Evolutionary conservation across 1,140 invertebrate genomes (phyloP), one percentile per base, ranked within the genome.

Genomic region (Atopsyche davidsoni): DNA sequence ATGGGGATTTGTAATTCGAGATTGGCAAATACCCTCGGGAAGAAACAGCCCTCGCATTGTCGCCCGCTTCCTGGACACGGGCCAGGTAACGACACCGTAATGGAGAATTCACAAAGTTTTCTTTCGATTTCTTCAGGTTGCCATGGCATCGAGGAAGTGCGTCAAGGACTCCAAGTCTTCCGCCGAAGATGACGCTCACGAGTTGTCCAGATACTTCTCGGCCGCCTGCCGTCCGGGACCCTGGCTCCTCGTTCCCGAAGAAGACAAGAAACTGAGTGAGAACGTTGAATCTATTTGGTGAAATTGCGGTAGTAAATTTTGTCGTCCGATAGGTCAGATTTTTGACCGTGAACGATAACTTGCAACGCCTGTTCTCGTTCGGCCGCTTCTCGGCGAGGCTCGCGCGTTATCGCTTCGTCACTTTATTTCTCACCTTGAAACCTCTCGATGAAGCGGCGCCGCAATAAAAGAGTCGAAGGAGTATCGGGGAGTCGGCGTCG

Each of bases 161-260:
- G 64, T 61, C 25, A 46, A 53, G 4, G 22, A 45, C 2, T 59
- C 63, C 16, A 61, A 66, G 21, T 76, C 73, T 0, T 64, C 70
- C 14, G 70, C 72, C 7, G 78, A 82, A 59, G 66, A 79, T 55
- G 79, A 83, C 49, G 63, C 75, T 10, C 60, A 66, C 19, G 71
- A 72, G 25, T 58, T 83, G 2, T 66, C 60, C 32, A 47, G 62
- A 3, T 82, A 80, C 68, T 85, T 84, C 68, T 67, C 69, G 1
- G 68, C 62, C 4, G 77, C 76, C 39, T 86, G 84, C 64, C 65
- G 80, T 40, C 82, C 82, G n/a, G 83, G 84, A 28, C 63, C 66
- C 1, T 86, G 82, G 83, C 75, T 76, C 1, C 45, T 68, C 1
- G 76, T 82, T 53, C 45, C 54, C 0, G 56, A 64, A 2, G 60